Evolutionary conservation across 2,888 invertebrate genomes (phyloP), one percentile per base, ranked within the genome.

Genomic region (Thymelicus sylvestris): DNA sequence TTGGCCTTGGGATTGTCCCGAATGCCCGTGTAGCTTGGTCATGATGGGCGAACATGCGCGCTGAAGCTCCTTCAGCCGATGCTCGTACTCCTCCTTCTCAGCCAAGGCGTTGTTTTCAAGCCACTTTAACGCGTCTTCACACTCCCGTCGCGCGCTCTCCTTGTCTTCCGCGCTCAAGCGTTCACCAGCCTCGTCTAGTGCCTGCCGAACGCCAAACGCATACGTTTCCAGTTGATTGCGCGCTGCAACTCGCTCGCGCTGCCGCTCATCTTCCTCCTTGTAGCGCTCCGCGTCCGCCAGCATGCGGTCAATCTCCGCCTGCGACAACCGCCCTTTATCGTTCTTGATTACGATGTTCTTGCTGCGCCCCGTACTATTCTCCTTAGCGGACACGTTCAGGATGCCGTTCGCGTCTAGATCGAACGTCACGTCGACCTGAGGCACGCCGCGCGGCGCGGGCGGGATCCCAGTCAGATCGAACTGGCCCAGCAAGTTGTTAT

Each of bases 311-410:
- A 44, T 44, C 44, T 44, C 44, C 44, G 44, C 44, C 44, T 44
- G 44, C 12, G 44, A 44, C 44, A 44, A 12, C 10, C 44, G 44
- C 12, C 44, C 44, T 12, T 44, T 44, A 12, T 44, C 44, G 12
- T 44, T 44, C 12, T 44, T 44, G 4, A 44, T 44, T 12, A 44
- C 44, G 44, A 44, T 44, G 44, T 44, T 44, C 19, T 52, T 52
- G 50, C 50, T 52, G 50, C 50, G 50, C 2, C 50, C 50, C 7
- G 50, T 52, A 66, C 95, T 94, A 82, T 94, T 95, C 73, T 95
- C 95, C 75, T 96, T 95, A n/a, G 98, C 98, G 0, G 96, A 95
- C 0, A 98, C 98, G 84, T 97, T 97, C 72, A 97, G 87, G 50
- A 52, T 52, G 8, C 50, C 50, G n/a, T 52, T 52, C 50, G 50